These are phyloP conservation scores for Denticeps clupeoides DNA, from an alignment of 2,797 vertebrate genomes.

Conservation along the genomic window DNA sequence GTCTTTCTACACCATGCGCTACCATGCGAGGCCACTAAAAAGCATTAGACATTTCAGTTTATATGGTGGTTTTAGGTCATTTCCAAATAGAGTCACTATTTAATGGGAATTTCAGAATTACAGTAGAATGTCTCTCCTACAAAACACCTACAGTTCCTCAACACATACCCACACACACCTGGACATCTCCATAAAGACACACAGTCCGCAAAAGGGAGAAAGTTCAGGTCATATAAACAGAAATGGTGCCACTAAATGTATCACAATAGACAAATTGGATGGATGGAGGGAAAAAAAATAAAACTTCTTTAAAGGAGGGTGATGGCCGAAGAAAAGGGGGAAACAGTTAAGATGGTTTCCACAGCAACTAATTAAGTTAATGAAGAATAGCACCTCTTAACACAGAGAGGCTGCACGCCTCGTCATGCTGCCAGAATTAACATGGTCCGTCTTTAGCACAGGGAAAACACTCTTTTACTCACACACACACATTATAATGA, in stretches of 20 bases:
- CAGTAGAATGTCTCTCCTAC: background rate
- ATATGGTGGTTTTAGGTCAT: too few relatives aligned
- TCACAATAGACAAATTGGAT: constrained; percentile 40
- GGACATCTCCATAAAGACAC: constrained; percentile 1
- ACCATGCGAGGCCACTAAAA: too few relatives aligned
- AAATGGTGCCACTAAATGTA: constrained; percentile 14
- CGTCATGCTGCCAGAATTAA: constrained; percentile 6
- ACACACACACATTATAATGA: constrained; percentile 1
- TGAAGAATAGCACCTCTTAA: constrained; percentile 27
- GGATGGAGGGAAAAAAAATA: constrained; percentile 40
- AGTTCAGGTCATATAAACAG: constrained; percentile 9
- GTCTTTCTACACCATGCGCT: too few relatives aligned
- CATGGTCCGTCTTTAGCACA: constrained; percentile 24
- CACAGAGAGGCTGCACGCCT: constrained; percentile 22
- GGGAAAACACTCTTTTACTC: constrained; percentile 22
- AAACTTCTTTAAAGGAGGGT: constrained; percentile 42
- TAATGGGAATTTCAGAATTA: too few relatives aligned
- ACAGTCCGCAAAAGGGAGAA: constrained; percentile 1
- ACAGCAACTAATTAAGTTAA: constrained; percentile 43
- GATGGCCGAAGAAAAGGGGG: constrained; percentile 42
- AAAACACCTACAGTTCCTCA: background rate
- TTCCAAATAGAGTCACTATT: too few relatives aligned
- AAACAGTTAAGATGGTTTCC: constrained; percentile 44
- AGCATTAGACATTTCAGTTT: too few relatives aligned
- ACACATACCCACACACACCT: background rate